Evolutionary conservation across 2,113 vertebrate species (phyloP), one percentile per base, ranked within the genome.

Genomic region (Cottus gobio): DNA sequence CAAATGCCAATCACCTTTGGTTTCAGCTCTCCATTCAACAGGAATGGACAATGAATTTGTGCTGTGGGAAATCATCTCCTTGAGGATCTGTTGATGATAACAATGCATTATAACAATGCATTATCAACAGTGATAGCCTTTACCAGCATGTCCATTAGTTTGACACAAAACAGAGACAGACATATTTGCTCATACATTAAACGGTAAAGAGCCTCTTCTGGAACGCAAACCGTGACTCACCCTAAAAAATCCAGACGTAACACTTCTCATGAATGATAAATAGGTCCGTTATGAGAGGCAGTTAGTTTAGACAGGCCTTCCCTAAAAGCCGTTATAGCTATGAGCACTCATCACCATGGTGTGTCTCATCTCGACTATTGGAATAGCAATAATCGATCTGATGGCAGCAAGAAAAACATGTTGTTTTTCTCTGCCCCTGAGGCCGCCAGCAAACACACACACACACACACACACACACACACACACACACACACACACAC

Each of bases 331-430:
- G 65, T 75, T 77, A 34, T 3, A 44, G 82, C 79, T 64, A 78
- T 85, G 80, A 87, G 75, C 75, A 84, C 70, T 71, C 71, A 62
- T 91, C 74, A 84, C 83, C 70, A 68, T 50, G 44, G 12, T 46
- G 56, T 69, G 71, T 83, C 89, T 84, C 75, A 88, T 89, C 72
- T 72, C 24, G 20, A 79, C 79, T 80, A 72, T 75, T 86, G 75
- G 70, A 89, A 90, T 70, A 84, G 60, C 69, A 86, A 85, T 90
- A 90, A 90, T 89, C 63, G 52, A 91, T 86, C 72, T 78, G 67
- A 90, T 86, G 90, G 75, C 84, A 80, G 78, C 56, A 44, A 86
- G 77, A 75, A 84, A 82, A 90, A 82, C 86, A 87, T 82, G 90
- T 79, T 87, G 84, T 86, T 83, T 86, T 75, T 75, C 83, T 83